A percentile compares a stretch with the other conserved stretches of the same genome.
phyloP scores from a whole-genome alignment of 2,797 vertebrate genomes.

The Hylomyscus alleni region DNA sequence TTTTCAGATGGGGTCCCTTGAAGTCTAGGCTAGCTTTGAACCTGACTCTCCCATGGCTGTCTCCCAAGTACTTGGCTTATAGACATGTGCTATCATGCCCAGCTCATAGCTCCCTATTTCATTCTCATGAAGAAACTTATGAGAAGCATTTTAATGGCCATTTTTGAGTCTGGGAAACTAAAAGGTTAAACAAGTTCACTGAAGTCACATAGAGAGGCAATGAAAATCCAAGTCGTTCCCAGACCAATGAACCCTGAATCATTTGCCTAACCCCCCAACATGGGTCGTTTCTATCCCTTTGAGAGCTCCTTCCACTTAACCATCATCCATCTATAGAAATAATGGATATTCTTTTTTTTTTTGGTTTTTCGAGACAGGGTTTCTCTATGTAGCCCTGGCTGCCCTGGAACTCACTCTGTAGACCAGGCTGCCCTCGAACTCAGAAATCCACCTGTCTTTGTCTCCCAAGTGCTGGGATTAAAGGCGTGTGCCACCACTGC shows the following conservation, averaged over 20 bases:
- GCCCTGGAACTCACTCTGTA: background rate
- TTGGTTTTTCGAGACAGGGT: background rate
- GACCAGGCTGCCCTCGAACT: background rate
- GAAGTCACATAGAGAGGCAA: background rate
- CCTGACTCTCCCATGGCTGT: background rate
- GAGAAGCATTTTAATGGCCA: background rate
- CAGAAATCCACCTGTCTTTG: background rate
- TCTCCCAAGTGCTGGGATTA: background rate
- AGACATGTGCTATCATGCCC: background rate
- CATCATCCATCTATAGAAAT: background rate
- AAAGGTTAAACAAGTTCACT: background rate
- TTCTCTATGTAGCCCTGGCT: background rate
- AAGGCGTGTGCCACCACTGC: no score
- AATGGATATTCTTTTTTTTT: background rate
- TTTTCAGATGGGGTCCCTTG: background rate
- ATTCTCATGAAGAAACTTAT: background rate
- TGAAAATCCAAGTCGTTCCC: background rate
- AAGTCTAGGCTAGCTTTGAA: background rate
- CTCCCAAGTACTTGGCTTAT: background rate
- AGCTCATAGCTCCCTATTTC: background rate
- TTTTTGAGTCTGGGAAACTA: background rate
- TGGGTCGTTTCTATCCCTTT: background rate
- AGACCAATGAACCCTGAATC: background rate
- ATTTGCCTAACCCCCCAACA: background rate
- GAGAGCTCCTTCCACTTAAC: background rate